Base-by-base conservation (phyloP, 2,113 vertebrate species). In the Rhinoderma darwinii region DNA sequence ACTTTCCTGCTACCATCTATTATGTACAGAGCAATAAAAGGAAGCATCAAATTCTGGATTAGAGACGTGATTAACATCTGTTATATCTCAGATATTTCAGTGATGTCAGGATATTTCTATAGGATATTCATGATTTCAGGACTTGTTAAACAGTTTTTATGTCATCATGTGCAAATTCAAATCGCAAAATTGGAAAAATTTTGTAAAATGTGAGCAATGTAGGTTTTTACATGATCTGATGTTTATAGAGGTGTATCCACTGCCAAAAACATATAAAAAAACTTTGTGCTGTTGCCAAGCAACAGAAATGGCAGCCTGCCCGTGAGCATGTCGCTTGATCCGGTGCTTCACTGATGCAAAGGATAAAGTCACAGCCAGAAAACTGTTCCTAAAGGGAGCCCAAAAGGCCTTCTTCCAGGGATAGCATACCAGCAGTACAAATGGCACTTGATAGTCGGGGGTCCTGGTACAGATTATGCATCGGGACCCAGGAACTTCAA, bases 1-100 rank as follows among this genome's bases (percentile, higher is more conserved):
- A 76, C 50, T 43, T 41, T 39, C 70, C 82, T 72, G 17, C 47
- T 35, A 20, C 22, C 68, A 72, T 83, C 43, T 12, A 72, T 83
- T 32, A 72, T 50, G 27, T 51, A 72, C 5, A 25, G 47, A 15
- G 27, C 41, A 72, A 51, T 22, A 44, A 37, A 35, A 51, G 30
- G 8, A 18, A 59, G 68, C 82, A 83, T 37, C 27, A 37, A 17
- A 51, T 70, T 44, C 61, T 32, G 11, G 25, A 22, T 41, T 8
- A 30, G n/a, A 70, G 39, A 41, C 7, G 3, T 4, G 75, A 51
- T 78, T 54, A 54, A 54, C 75, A 14, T 78, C 75, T 32, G 74
- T 9, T 82, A 41, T 43, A n/a, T 43, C 56, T 81, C 22, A 30
- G 3, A 41, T n/a, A 61, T 43, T 18, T 59, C 51, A 41, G 20